phyloP scores from a whole-genome alignment of 2,797 vertebrate species.

The Paedocypris micromegethes region DNA sequence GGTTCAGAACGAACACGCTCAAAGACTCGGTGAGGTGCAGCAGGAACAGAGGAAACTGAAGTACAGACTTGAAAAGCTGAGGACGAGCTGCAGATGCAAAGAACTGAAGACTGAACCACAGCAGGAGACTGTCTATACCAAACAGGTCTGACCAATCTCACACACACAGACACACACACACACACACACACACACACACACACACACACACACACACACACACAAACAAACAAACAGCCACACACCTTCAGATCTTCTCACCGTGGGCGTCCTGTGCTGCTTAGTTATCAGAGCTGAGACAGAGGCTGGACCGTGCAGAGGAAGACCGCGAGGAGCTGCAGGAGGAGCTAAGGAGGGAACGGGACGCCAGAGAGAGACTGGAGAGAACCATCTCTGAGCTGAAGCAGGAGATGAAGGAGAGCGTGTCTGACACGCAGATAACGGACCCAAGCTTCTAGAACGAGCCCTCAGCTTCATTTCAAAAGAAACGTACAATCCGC shows the following conservation, averaged over 20 bases:
- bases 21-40: slow-evolving; percentile 57
- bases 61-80: slow-evolving; percentile 74
- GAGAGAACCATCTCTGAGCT: slow-evolving; percentile 80
- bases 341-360: slow-evolving; percentile 77
- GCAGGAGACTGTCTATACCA: slow-evolving; percentile 77
- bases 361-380: slow-evolving; percentile 77
- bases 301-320: slow-evolving; percentile 78
- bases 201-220: neutral
- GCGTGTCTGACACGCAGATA: neutral
- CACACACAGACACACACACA: neutral
- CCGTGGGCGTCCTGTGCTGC: neutral
- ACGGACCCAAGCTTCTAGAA: no score
- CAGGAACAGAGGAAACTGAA: slow-evolving; percentile 77
- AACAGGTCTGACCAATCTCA: slow-evolving; percentile 66
- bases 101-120: slow-evolving; percentile 64
- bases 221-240: neutral
- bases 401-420: slow-evolving; percentile 70
- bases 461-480: no score
- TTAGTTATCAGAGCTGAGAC: slow-evolving; percentile 76
- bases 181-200: no score
- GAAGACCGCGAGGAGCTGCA: slow-evolving; percentile 80
- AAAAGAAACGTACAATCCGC: no score
- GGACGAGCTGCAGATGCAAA: slow-evolving; percentile 75
- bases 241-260: neutral
- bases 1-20: slow-evolving; percentile 43